Evolutionary conservation across 1,140 invertebrate genomes (phyloP).

Genomic region (Aricia agestis): DNA sequence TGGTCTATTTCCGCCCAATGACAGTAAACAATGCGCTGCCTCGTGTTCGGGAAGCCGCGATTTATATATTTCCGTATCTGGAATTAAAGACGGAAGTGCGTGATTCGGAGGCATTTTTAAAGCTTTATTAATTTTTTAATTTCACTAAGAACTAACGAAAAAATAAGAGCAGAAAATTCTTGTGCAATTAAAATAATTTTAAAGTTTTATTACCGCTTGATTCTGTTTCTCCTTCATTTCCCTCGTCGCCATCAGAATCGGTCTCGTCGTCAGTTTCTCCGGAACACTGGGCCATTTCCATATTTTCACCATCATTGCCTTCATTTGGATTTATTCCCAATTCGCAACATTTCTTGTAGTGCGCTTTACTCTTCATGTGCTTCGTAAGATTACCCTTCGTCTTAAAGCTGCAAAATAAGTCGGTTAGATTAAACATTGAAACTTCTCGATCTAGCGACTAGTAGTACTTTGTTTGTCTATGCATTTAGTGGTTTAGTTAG

Average conservation of each 20-base stretch:
- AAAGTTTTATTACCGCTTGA: constrained; percentile 77
- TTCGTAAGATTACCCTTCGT: constrained; percentile 99
- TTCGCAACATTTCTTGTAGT: constrained; percentile 94
- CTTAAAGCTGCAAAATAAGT: constrained; percentile 87
- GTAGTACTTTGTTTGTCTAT: too few relatives aligned
- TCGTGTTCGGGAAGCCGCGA: constrained; percentile 87
- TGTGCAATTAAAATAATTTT: background rate
- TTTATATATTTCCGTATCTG: constrained; percentile 78
- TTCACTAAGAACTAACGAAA: background rate
- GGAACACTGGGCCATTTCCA: constrained; percentile 65
- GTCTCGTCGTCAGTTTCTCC: constrained; percentile 79
- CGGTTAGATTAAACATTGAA: background rate
- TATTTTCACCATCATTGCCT: constrained; percentile 79
- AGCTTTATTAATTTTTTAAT: background rate
- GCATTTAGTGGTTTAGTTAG: background rate
- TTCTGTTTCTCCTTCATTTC: constrained; percentile 81
- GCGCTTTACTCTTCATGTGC: constrained; percentile 99
- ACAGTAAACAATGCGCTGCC: constrained; percentile 90
- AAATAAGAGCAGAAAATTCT: too few relatives aligned
- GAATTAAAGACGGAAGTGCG: constrained; percentile 31
- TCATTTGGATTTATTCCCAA: constrained; percentile 87
- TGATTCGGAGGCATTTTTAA: constrained; percentile 12
- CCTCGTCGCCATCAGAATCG: constrained; percentile 82
- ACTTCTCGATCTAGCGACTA: too few relatives aligned
- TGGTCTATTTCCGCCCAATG: constrained; percentile 77